Evolutionary conservation across 1,140 invertebrate genomes (phyloP).

Genomic region (Micrasema minimum): DNA sequence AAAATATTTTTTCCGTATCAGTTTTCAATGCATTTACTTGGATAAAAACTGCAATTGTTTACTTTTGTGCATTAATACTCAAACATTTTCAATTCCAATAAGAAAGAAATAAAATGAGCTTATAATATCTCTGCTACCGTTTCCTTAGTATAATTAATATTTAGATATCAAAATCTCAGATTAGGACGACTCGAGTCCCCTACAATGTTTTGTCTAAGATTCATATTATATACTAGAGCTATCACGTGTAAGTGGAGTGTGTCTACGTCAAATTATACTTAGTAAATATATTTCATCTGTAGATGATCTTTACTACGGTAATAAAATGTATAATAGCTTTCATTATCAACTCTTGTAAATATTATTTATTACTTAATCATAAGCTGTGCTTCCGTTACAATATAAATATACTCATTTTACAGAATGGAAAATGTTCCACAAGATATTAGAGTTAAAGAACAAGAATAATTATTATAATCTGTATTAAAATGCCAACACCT

Average conservation of each 20-base stretch:
- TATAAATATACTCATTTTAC: neutral
- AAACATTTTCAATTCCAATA: constrained; percentile 29
- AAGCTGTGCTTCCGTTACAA: constrained; percentile 9
- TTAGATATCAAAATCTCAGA: constrained; percentile 27
- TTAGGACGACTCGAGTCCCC: neutral
- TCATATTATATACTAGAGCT: neutral
- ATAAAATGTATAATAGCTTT: constrained; percentile 3
- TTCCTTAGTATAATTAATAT: constrained; percentile 7
- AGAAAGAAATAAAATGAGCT: constrained; percentile 8
- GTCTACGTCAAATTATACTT: neutral
- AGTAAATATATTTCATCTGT: constrained; percentile 2
- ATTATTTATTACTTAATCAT: constrained; percentile 35
- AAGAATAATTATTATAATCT: neutral
- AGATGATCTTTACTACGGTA: too few relatives aligned
- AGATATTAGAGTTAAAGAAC: neutral
- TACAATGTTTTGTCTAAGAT: neutral
- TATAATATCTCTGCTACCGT: neutral
- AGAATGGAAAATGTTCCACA: constrained; percentile 9
- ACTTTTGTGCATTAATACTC: constrained; percentile 8
- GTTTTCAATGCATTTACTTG: too few relatives aligned
- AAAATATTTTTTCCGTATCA: neutral
- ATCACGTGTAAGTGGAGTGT: constrained; percentile 23
- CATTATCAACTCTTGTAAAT: constrained; percentile 24
- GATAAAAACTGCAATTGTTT: too few relatives aligned
- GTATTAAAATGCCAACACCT: neutral